Base-by-base conservation (phyloP, 2,797 vertebrate species). In the Microhierax caerulescens region DNA sequence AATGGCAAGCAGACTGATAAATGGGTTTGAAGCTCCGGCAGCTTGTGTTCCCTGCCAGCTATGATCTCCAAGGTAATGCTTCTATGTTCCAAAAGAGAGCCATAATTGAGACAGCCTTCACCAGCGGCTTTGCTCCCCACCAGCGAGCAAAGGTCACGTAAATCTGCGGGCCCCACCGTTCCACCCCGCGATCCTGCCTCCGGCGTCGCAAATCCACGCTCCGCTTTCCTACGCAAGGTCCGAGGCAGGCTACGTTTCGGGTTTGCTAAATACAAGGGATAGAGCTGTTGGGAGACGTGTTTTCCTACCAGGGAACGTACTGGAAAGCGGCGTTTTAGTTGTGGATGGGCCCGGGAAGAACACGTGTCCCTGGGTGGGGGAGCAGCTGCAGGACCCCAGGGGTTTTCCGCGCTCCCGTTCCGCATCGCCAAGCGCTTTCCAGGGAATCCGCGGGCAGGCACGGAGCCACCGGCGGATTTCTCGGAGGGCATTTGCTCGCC, bases 401-500 rank as follows among this genome's bases (percentile, higher is more conserved):
- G 68, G 48, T n/a, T 74, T 28, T 11, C 10, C 20, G 7, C 19
- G 0, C 25, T 11, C 37, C 50, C 23, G 1, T 13, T 13, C 43
- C 9, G 39, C 10, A 5, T 5, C 47, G 3, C 54, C 15, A 9
- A 2, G 11, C 70, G n/a, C 34, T 12, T 28, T 3, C 25, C 50
- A 30, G 41, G 68, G 57, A 8, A 32, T 1, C 9, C 34, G 4
- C 34, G 5, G 0, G 1, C 67, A 8, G 1, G 5, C 51, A n/a
- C 13, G 3, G 30, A 20, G 30, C 17, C 51, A 5, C 34, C 1
- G 13, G 37, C n/a, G 22, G 5, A 16, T 34, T 13, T 37, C 72
- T 5, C 4, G 22, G 43, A 32, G 48, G 21, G 36, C 12, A 9
- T 12, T 43, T n/a, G 30, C 28, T n/a, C 5, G 43, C 6, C 0